Percentiles rank a stretch among this genome's conserved stretches.
Conservation (phyloP, 2,113 vertebrate species). For the Cyrtonyx montezumae region DNA sequence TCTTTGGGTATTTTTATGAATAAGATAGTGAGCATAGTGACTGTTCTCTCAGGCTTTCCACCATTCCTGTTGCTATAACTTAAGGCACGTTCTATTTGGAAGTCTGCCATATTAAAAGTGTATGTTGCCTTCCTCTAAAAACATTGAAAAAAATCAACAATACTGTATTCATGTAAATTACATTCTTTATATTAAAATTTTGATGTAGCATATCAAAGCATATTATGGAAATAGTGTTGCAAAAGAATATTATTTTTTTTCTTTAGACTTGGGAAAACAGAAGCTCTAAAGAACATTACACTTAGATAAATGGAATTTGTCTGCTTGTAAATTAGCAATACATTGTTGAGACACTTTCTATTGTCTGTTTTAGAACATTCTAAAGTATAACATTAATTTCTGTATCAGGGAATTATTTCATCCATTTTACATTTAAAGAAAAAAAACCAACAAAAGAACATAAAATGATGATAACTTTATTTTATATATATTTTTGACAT, state of each 20-base stretch:
- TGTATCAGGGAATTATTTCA: background rate
- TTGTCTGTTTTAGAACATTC: background rate
- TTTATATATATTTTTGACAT: background rate
- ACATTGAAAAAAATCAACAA: background rate
- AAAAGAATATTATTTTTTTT: background rate
- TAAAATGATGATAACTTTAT: background rate
- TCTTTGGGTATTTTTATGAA: background rate
- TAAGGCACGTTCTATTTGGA: background rate
- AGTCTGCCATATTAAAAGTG: rapidly evolving
- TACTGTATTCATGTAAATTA: background rate
- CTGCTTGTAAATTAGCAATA: background rate
- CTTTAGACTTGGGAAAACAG: background rate
- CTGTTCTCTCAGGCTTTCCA: background rate
- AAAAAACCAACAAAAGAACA: background rate
- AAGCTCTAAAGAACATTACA: background rate
- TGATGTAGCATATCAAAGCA: background rate
- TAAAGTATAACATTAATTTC: background rate
- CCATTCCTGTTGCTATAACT: background rate
- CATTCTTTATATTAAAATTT: background rate
- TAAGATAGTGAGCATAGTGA: rapidly evolving
- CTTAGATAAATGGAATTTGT: background rate
- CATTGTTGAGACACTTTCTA: background rate
- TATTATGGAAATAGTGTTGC: background rate
- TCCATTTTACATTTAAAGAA: background rate
- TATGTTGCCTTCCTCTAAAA: background rate